Evolutionary conservation across 2,113 vertebrate species (phyloP), one percentile per base, ranked within the genome.

Genomic region (Myrmecophaga tridactyla): DNA sequence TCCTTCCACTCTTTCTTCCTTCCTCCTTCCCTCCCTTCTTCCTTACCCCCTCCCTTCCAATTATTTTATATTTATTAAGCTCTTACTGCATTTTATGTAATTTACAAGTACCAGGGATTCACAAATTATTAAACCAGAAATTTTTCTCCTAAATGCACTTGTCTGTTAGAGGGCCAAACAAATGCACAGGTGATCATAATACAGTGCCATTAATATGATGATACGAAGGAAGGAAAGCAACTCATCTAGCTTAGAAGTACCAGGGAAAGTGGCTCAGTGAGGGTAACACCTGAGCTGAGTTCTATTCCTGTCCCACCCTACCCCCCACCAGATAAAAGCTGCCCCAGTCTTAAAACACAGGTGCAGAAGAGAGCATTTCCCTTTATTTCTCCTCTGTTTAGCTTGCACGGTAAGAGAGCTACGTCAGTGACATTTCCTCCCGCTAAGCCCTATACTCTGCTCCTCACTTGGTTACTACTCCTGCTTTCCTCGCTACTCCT

Each of bases 351-450:
- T 53, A 70, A 69, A 41, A 41, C 7, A 12, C 53, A 31, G 17
- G 9, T 53, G 8, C 29, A 29, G 1, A 31, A 29, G 80, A 17
- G 31, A 29, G 10, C 14, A 3, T 4, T 31, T 31, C 31, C 9
- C 31, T n/a, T 21, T 20, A 7, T 12, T 48, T 62, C 29, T 20
- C 17, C n/a, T 63, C 41, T 7, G 36, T 39, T 6, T 7, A 34
- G 43, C 27, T 69, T 25, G 4, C 14, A 0, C 2, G 34, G 27
- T 11, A 36, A 62, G 77, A 46, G 70, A 65, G 43, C 0, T 0
- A 23, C 0, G 4, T 13, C 5, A 5, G 41, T 0, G 31, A 23
- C n/a, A 7, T 1, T 0, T 3, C 6, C 5, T 31, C 76, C 31
- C 29, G 53, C 34, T 7, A 10, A 2, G 27, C 29, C 23, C 31